phyloP scores from a whole-genome alignment of 2,888 invertebrate species.

The Mystacides longicornis region DNA sequence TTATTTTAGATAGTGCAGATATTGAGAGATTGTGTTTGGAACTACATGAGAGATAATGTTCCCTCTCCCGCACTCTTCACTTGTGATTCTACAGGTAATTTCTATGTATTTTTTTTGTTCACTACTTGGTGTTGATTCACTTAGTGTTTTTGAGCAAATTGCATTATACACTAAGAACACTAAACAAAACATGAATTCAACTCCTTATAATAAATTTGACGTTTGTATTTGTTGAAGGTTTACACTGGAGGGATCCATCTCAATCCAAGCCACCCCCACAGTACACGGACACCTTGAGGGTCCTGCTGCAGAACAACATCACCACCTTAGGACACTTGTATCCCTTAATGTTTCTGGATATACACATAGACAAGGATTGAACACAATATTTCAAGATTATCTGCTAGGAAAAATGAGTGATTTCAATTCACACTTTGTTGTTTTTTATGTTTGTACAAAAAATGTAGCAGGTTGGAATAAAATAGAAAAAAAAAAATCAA shows the following conservation, averaged over 20 bases:
- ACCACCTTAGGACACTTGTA: constrained; percentile 68
- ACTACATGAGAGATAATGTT: constrained; percentile 81
- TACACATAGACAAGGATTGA: constrained; percentile 10
- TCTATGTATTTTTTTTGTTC: no score
- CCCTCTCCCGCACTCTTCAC: constrained; percentile 77
- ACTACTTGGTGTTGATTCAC: no score
- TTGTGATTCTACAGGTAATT: constrained; percentile 56
- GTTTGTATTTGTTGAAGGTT: constrained; percentile 33
- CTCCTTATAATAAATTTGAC: no score
- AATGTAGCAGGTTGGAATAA: no score
- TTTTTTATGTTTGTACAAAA: no score
- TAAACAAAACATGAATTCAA: no score
- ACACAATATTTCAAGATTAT: no score
- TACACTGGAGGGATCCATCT: constrained; percentile 73
- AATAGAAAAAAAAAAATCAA: no score
- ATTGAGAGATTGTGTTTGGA: constrained; percentile 81
- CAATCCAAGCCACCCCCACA: constrained; percentile 61
- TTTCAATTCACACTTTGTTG: no score
- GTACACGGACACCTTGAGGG: constrained; percentile 72
- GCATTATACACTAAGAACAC: no score
- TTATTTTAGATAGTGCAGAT: constrained; percentile 62
- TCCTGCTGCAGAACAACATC: constrained; percentile 74
- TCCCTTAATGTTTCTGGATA: constrained; percentile 58
- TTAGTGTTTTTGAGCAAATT: no score
- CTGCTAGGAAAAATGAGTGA: no score